These are phyloP conservation scores for Trogon melanurus DNA, from an alignment of 2,113 vertebrate species.

Conservation along the genomic window DNA sequence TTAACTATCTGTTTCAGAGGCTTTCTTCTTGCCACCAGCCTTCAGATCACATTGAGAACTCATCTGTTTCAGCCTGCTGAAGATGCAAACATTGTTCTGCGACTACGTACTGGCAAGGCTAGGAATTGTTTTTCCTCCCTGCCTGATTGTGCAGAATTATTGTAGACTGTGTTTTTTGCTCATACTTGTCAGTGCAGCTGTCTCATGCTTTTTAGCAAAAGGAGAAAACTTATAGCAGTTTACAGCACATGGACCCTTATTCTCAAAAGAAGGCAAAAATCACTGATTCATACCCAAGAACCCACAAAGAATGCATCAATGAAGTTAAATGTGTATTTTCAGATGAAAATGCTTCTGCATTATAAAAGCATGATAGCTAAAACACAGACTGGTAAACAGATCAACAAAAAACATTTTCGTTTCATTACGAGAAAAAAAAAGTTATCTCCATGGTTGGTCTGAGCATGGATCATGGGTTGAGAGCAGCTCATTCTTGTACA, in stretches of 20 bases:
- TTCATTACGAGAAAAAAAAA: background rate
- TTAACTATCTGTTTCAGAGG: background rate
- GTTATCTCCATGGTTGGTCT: accelerated
- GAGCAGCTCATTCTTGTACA: background rate
- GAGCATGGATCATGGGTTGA: background rate
- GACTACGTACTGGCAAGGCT: background rate
- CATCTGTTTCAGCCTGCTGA: slow-evolving; percentile 30
- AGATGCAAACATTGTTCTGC: background rate
- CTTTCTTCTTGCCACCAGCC: background rate
- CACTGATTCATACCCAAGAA: background rate
- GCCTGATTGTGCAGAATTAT: background rate
- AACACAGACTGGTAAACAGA: background rate
- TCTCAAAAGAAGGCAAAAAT: background rate
- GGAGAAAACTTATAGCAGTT: background rate
- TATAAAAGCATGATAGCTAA: background rate
- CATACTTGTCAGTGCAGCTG: background rate
- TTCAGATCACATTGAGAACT: background rate
- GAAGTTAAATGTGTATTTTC: background rate
- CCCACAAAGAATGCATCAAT: background rate
- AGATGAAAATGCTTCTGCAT: background rate
- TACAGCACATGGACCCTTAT: background rate
- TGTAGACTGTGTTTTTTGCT: background rate
- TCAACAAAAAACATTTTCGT: background rate
- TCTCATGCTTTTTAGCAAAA: background rate
- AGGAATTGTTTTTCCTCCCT: background rate